Evolutionary conservation across 2,797 vertebrate species (phyloP), one percentile per base, ranked within the genome.

Genomic region (Pseudopleuronectes americanus): DNA sequence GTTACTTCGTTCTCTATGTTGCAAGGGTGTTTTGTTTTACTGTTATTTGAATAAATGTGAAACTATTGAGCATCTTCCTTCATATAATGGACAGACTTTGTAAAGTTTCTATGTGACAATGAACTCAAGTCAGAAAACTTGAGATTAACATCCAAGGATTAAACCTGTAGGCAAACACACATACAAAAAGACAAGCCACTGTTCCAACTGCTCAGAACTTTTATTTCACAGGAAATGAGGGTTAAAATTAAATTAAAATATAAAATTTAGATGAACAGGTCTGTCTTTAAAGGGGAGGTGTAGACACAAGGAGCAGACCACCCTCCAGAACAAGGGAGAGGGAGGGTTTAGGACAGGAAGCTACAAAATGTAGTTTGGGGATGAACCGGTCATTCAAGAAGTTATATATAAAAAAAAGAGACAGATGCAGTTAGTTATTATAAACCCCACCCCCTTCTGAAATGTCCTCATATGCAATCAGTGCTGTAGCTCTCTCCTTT

Each of bases 211-310:
- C 92, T 96, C 92, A 96, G 94, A 95, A 95, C 84, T 90, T 97
- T 98, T 97, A 97, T 97, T 96, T 93, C 68, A 86, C 94, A 93
- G 93, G 92, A 88, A 93, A 91, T 89, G 84, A 87, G 91, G 92
- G 87, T 93, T 93, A 91, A 94, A 94, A 95, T 93, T 94, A 95
- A 94, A 83, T 57, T 88, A 95, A 94, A 93, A 94, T 94, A 94
- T 93, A 94, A 95, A 94, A 93, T 89, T 90, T 90, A 71, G 75
- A 87, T 79, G 80, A 85, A 77, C 85, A 80, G 57, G 68, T 83
- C 75, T 69, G 74, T 83, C 75, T 88, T 84, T 84, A 83, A 85
- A 84, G 68, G 69, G 67, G 79, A 81, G 64, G 59, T 64, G 67
- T 56, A 38, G 71, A 78, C 79, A 78, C 48, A 38, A 4, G 64